A percentile compares a stretch with the other conserved stretches of the same genome.
Evolutionary conservation across 2,888 invertebrate genomes (phyloP).

Genomic region (Linyphia triangularis): DNA sequence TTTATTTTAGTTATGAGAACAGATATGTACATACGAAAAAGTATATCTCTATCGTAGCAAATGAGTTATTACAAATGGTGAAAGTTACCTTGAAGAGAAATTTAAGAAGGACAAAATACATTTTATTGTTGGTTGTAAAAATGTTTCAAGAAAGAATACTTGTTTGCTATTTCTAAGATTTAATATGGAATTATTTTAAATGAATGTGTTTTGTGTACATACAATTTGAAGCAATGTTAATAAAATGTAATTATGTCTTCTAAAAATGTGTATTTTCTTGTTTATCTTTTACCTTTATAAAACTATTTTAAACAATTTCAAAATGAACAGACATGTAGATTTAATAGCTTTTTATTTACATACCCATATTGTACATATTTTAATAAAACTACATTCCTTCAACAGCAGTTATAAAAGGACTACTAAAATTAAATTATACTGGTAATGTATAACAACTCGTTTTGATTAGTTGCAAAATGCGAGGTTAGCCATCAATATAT

Average conservation of each 20-base stretch:
- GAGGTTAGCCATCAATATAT: not conserved
- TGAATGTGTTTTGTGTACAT: conserved; percentile 65
- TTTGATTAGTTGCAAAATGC: not conserved
- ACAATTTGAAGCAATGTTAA: conserved; percentile 64
- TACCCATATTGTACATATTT: not conserved
- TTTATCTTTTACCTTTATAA: not conserved
- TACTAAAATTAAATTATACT: too few species aligned
- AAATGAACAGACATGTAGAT: too few species aligned
- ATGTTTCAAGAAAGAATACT: conserved; percentile 17
- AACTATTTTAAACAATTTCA: too few species aligned
- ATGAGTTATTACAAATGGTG: conserved; percentile 40
- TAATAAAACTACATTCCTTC: not conserved
- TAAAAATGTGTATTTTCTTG: conserved; percentile 2
- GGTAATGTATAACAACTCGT: too few species aligned
- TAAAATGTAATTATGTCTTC: conserved; percentile 70
- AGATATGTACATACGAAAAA: conserved; percentile 48
- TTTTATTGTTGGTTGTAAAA: conserved; percentile 50
- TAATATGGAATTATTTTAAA: conserved; percentile 66
- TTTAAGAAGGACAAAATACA: conserved; percentile 27
- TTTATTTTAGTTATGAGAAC: conserved; percentile 63
- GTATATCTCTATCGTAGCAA: conserved; percentile 39
- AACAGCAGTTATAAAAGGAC: too few species aligned
- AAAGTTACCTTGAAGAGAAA: conserved; percentile 40
- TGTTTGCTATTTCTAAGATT: conserved; percentile 63
- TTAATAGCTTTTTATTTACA: not conserved